Evolutionary conservation across 2,113 vertebrate genomes (phyloP), one percentile per base, ranked within the genome.

Genomic region (Myanophis thanlyinensis): DNA sequence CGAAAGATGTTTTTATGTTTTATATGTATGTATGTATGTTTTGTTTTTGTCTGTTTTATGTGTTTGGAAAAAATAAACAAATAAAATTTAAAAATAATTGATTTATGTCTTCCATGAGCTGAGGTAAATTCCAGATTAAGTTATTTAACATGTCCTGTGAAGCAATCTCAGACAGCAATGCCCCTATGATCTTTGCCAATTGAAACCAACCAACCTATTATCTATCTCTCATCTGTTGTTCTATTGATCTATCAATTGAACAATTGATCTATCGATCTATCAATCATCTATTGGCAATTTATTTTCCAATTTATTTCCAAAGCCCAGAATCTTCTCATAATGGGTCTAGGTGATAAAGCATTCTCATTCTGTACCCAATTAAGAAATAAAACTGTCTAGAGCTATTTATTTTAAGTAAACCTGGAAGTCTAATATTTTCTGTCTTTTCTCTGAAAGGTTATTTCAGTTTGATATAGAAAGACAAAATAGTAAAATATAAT

Each of bases 371-470:
- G 12, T 52, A 51, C n/a, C n/a, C 23, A 40, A 22, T 80, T 80
- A 80, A 80, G 67, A 80, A 40, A 20, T 40, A 80, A 80, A 80
- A 80, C 35, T 80, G 35, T 80, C 35, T 89, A 30, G 30, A 48
- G 9, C 23, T 67, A 9, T 92, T 92, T 73, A 46, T 8, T 52
- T 23, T 49, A 56, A 49, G 90, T 30, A 91, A 44, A 53, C 27
- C 11, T 92, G 7, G 56, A 56, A 89, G 53, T 59, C 23, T 25
- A 35, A 23, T 25, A 92, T 85, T 85, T 85, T 89, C 52, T 40
- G 25, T 85, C 30, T 89, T 67, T 67, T 59, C 20, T 35, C 30
- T 85, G 53, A 92, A 92, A 89, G 67, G 22, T 92, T 92, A 92
- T 85, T 92, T 92, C 7, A 40, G 52, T 59, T 89, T 59, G 88